These are phyloP conservation scores for Thalassarche chlororhynchos DNA, from an alignment of 2,113 vertebrate genomes.

Conservation along the genomic window DNA sequence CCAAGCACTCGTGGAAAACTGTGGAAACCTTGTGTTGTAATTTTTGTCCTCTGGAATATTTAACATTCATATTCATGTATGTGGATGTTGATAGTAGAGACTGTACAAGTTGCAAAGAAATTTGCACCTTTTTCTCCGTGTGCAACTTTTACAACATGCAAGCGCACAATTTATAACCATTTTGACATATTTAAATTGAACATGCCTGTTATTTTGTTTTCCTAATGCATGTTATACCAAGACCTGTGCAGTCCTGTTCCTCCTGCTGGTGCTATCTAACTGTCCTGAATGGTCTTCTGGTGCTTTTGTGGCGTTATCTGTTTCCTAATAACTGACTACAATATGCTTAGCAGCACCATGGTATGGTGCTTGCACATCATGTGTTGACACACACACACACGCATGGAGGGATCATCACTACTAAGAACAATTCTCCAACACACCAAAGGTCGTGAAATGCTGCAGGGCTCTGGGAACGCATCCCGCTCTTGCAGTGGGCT, in stretches of 20 bases:
- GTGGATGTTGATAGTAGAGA: neutral
- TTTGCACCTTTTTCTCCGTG: neutral
- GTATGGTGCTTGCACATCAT: neutral
- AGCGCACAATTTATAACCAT: neutral
- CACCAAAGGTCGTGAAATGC: neutral
- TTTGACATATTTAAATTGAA: neutral
- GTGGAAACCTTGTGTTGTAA: neutral
- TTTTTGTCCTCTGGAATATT: neutral
- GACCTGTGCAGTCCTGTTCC: neutral
- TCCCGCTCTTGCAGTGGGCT: neutral
- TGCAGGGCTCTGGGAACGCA: fast-evolving
- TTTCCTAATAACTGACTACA: neutral
- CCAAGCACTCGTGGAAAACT: neutral
- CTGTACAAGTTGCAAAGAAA: neutral
- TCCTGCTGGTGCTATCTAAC: neutral
- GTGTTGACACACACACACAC: neutral
- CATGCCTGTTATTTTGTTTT: neutral
- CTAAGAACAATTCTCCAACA: neutral
- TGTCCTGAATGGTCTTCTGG: neutral
- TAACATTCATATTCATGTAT: neutral
- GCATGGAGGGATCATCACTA: neutral
- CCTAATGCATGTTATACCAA: neutral
- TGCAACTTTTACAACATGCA: neutral
- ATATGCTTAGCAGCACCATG: neutral
- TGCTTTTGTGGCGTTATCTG: too few relatives aligned